phyloP scores from a whole-genome alignment of 2,888 invertebrate genomes.

The Tetragnatha montana region DNA sequence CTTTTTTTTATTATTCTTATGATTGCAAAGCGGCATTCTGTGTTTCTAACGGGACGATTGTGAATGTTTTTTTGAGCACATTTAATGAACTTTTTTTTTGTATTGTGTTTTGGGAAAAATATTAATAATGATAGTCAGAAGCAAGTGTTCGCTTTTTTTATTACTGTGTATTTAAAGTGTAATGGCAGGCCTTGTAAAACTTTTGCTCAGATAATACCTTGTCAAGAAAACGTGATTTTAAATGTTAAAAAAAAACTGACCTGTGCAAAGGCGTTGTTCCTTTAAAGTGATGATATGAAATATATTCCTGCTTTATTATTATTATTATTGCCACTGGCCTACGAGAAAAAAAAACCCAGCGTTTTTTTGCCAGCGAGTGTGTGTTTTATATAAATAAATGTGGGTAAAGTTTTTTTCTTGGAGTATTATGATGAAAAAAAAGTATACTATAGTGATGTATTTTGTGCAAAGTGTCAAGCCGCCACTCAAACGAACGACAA shows the following conservation, averaged over 20 bases:
- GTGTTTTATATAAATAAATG: neutral
- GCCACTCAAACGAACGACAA: neutral
- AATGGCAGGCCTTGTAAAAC: conserved; percentile 68
- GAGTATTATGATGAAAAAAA: conserved; percentile 8
- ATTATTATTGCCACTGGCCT: conserved; percentile 6
- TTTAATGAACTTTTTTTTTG: conserved; percentile 21
- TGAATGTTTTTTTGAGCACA: neutral
- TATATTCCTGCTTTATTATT: conserved; percentile 68
- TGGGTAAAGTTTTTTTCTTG: neutral
- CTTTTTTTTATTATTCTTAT: neutral
- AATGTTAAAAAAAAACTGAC: conserved; percentile 51
- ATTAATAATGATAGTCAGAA: neutral
- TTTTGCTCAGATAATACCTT: conserved; percentile 67
- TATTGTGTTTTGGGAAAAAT: neutral
- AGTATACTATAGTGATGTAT: conserved; percentile 11
- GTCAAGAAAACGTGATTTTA: conserved; percentile 67
- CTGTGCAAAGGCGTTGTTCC: conserved; percentile 70
- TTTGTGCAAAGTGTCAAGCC: conserved; percentile 8
- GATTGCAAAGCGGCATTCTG: neutral
- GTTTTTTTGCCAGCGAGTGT: neutral
- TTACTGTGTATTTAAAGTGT: conserved; percentile 3
- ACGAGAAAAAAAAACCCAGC: neutral
- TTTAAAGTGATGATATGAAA: conserved; percentile 40
- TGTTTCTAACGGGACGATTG: conserved; percentile 2
- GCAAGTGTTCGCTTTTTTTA: neutral